Evolutionary conservation across 2,888 invertebrate species (phyloP).

Genomic region (Antheraea yamamai): DNA sequence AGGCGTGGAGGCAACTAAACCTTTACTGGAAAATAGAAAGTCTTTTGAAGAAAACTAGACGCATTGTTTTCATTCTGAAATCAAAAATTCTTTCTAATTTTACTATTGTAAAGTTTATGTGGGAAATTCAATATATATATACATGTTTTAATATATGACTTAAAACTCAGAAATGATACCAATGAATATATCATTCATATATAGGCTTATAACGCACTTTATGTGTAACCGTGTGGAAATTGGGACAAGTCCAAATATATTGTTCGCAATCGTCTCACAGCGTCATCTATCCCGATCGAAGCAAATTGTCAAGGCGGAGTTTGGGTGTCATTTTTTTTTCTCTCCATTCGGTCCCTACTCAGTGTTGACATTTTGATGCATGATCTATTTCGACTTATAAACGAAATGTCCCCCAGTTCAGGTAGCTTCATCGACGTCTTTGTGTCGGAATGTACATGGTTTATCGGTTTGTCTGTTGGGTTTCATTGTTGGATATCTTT

Average conservation of each 20-base stretch:
- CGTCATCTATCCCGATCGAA: constrained; percentile 55
- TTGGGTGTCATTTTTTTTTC: constrained; percentile 49
- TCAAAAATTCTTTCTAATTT: neutral
- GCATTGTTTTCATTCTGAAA: neutral
- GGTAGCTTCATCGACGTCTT: constrained; percentile 32
- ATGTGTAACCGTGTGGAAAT: constrained; percentile 46
- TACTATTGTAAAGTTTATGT: neutral
- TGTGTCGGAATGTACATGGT: constrained; percentile 20
- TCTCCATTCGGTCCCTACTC: constrained; percentile 52
- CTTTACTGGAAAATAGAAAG: neutral
- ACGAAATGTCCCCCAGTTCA: constrained; percentile 38
- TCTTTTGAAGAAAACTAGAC: neutral
- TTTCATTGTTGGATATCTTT: constrained; percentile 6
- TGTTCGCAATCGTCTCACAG: constrained; percentile 49
- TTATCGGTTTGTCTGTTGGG: constrained; percentile 19
- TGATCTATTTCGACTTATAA: constrained; percentile 53
- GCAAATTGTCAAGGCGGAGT: constrained; percentile 64
- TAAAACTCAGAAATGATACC: neutral
- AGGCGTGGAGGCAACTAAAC: neutral
- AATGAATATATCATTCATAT: constrained; percentile 16
- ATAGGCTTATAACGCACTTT: constrained; percentile 24
- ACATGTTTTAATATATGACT: neutral
- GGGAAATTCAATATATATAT: neutral
- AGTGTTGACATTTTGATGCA: constrained; percentile 66
- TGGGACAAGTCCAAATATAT: constrained; percentile 43